Base-by-base conservation (phyloP, 2,888 invertebrate genomes). In the Aphodius granarius region DNA sequence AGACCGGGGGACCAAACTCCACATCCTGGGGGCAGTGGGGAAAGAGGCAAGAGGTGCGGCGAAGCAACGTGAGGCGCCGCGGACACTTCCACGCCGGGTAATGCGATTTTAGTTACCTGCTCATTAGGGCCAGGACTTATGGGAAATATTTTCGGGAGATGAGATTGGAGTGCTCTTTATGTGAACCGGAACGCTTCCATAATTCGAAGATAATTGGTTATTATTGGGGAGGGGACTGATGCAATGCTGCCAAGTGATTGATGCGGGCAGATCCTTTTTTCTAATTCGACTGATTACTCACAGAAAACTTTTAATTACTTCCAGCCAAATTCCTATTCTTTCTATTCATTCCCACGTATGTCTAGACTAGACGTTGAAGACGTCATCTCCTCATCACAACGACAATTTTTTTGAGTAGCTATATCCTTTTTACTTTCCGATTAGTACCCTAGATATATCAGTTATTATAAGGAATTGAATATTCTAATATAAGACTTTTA, bases 91-190 rank as follows among this genome's bases (percentile, higher is more conserved):
- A 81, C 22, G 76, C 22, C 81, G 81, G 83, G 82, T 85, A 86
- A 86, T 86, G 86, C 81, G 86, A 86, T 86, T 87, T 86, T 86
- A 86, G 86, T 87, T 87, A 86, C 85, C 84, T 85, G 81, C 84
- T 84, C 86, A 85, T 86, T 79, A 79, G 78, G 72, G 71, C 73
- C 74, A 73, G 73, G 72, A 78, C 74, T 76, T 76, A 76, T 74
- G 73, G 64, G 72, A 74, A 76, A 76, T 76, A 76, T 76, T 74
- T 76, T 72, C 73, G 73, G 73, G 68, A 65, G 65, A 65, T 16
- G 16, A 16, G 19, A 19, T 18, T 16, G 65, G 19, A 65, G 19
- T 65, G 65, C 16, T 16, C 16, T 65, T 16, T 16, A 19, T 65
- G 16, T 16, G 65, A 21, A 74, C 43, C n/a, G 43, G 65, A 23